phyloP scores from a whole-genome alignment of 2,888 invertebrate species.

The Stratiomys singularior region DNA sequence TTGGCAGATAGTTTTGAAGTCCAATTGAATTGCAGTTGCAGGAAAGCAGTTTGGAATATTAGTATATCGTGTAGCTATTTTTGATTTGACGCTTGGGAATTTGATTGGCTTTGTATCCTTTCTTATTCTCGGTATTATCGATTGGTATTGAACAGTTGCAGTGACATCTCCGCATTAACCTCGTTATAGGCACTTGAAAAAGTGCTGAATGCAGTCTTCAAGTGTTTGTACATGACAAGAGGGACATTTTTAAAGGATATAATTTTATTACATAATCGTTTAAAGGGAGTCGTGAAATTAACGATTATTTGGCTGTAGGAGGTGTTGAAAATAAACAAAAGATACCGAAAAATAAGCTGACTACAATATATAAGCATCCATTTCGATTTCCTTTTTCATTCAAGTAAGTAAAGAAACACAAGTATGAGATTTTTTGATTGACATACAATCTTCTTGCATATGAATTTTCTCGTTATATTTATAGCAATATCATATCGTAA shows the following conservation, averaged over 20 bases:
- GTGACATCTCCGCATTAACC: constrained; percentile 45
- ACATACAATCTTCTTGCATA: no score
- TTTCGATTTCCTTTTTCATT: no score
- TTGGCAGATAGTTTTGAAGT: not conserved
- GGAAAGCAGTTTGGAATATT: not conserved
- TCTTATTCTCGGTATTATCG: constrained; percentile 7
- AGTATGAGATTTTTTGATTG: no score
- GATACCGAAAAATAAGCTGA: no score
- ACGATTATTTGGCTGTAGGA: not conserved
- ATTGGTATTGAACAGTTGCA: constrained; percentile 43
- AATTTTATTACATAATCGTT: constrained; percentile 30
- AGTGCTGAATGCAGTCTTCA: constrained; percentile 36
- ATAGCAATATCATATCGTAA: no score
- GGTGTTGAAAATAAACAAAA: not conserved
- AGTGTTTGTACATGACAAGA: constrained; percentile 32
- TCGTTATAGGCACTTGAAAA: constrained; percentile 43
- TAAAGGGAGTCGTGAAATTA: constrained; percentile 7
- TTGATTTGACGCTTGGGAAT: constrained; percentile 17
- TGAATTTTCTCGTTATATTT: no score
- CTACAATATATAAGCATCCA: no score
- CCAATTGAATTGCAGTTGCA: constrained; percentile 5
- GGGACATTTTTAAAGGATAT: constrained; percentile 23
- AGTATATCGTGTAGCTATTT: constrained; percentile 17
- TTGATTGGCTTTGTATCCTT: constrained; percentile 1
- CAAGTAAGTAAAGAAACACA: no score